Base-by-base conservation (phyloP, 1,140 invertebrate genomes). In the Zaprionus kolodkinae region DNA sequence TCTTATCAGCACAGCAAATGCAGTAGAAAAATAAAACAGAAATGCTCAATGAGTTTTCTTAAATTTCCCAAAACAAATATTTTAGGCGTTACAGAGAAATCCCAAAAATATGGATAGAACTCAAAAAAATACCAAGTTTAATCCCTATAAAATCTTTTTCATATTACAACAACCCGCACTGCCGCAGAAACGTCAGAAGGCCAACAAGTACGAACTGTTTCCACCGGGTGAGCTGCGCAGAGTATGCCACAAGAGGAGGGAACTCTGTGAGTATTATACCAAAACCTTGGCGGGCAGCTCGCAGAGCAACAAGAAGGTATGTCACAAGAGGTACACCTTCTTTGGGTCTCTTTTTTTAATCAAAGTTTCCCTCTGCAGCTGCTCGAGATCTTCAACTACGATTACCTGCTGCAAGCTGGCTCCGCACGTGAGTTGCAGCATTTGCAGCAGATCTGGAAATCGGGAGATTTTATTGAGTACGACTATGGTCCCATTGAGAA, bases 401-500 rank as follows among this genome's bases (percentile, higher is more conserved):
- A 92, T 1, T 21, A 78, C 38, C 62, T 92, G n/a, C 55, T 91
- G 38, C 91, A 90, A 43, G 91, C 80, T 5, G 91, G 88, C 2
- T 91, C 91, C 0, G 50, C 71, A 0, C 74, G 77, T 1, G 85
- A 91, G 62, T 67, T 91, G 57, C 70, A 73, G 21, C 91, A 92
- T 12, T 45, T 92, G 50, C 88, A 90, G 6, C 91, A 92, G 72
- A 76, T 92, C 9, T 92, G 88, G 91, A 81, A 88, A 57, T 92
- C 91, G n/a, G 91, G 91, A 0, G 91, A 92, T 64, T 92, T 92
- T 25, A 87, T 92, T 3, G 62, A 78, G 15, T 92, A 76, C n/a
- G 91, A 92, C 9, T 92, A 75, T 55, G 91, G 86, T 4, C 61
- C 80, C 0, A 60, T 86, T 0, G 81, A 81, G 12, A 95, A 95